Percentiles rank a stretch among this genome's conserved stretches.
phyloP scores from a whole-genome alignment of 2,888 invertebrate genomes.

The Nebria brevicollis region DNA sequence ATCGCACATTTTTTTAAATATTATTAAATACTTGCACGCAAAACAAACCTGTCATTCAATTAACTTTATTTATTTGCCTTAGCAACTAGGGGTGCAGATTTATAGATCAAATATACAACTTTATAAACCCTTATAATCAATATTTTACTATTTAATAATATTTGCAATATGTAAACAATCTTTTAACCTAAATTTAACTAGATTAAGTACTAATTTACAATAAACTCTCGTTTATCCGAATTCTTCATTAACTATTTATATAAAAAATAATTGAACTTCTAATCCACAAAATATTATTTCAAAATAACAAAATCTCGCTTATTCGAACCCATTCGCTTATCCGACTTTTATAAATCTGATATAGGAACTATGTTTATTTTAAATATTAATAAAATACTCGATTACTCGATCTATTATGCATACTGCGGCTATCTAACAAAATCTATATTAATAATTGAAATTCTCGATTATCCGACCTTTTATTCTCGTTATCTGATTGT shows the following conservation, averaged over 20 bases:
- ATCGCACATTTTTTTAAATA: constrained; percentile 8
- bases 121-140: not conserved
- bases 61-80: constrained; percentile 37
- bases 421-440: too few species aligned
- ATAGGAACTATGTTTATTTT: too few species aligned
- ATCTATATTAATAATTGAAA: too few species aligned
- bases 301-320: not conserved
- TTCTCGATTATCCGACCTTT: too few species aligned
- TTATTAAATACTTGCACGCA: constrained; percentile 6
- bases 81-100: constrained; percentile 29
- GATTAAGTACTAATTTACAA: not conserved
- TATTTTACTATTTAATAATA: not conserved
- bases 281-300: not conserved
- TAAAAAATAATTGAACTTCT: not conserved
- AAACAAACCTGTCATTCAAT: constrained; percentile 25
- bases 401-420: too few species aligned
- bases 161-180: not conserved
- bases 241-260: not conserved
- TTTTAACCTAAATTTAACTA: not conserved
- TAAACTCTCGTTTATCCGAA: not conserved
- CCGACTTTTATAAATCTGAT: not conserved
- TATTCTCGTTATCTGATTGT: too few species aligned
- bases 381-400: too few species aligned
- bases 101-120: constrained; percentile 20
- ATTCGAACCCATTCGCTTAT: not conserved